A percentile compares a stretch with the other conserved stretches of the same genome.
Evolutionary conservation across 2,888 invertebrate genomes (phyloP).

Genomic region (Conus canariensis): DNA sequence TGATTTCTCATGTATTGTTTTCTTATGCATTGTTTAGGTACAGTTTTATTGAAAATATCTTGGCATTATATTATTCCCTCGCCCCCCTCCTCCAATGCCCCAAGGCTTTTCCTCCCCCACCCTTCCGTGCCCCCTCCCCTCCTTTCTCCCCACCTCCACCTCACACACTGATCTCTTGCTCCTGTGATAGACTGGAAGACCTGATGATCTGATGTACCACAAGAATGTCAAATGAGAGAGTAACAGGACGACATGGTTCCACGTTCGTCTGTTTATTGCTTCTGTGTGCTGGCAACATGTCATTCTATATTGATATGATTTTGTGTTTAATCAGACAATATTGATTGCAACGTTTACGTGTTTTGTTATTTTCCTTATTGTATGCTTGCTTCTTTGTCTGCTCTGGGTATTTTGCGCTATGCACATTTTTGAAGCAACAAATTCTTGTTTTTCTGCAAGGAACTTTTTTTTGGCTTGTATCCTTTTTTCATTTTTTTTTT

Average conservation of each 20-base stretch:
- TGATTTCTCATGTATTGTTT: no score
- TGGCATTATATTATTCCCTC: no score
- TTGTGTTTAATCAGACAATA: background rate
- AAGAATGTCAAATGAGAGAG: background rate
- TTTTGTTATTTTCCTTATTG: background rate
- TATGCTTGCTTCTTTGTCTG: background rate
- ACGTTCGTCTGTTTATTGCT: background rate
- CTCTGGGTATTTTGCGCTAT: slow-evolving; percentile 5
- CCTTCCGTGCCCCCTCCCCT: background rate
- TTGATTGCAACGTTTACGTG: background rate
- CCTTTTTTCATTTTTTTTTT: no score
- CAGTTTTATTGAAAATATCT: no score
- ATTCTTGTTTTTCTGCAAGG: no score
- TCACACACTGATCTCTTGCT: slow-evolving; percentile 2
- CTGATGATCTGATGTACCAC: slow-evolving; percentile 1
- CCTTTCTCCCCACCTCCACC: background rate
- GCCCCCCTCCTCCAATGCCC: no score
- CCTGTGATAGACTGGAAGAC: slow-evolving; percentile 4
- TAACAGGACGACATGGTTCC: background rate
- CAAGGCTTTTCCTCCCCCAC: background rate
- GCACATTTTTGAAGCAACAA: background rate
- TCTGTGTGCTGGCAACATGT: background rate
- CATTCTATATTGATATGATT: background rate
- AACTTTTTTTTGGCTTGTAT: no score
- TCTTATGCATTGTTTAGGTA: no score